A percentile compares a stretch with the other conserved stretches of the same genome.
These are phyloP conservation scores for Tanaodytes sp. DNA, from an alignment of 2,888 invertebrate genomes.

Conservation along the genomic window DNA sequence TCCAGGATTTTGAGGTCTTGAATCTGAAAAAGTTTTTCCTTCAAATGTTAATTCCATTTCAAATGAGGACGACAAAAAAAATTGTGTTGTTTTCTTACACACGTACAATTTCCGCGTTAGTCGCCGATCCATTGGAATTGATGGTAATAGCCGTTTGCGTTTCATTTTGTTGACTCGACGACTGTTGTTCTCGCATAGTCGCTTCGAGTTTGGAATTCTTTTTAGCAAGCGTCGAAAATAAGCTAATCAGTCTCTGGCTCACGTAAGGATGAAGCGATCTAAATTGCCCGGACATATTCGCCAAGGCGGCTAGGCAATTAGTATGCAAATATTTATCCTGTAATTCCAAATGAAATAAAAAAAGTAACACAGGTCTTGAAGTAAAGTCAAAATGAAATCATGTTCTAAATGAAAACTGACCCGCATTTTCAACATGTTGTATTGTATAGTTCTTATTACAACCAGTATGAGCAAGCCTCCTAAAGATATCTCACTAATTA, in stretches of 20 bases:
- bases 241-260: constrained; percentile 91
- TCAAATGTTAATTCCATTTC: no score
- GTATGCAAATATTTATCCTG: constrained; percentile 97
- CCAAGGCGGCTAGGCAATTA: constrained; percentile 97
- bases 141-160: constrained; percentile 57
- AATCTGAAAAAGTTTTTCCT: no score
- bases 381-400: no score
- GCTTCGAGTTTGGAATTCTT: constrained; percentile 82
- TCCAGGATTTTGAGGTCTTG: constrained; percentile 94
- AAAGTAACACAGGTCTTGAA: no score
- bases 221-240: constrained; percentile 93
- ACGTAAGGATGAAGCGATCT: constrained; percentile 95
- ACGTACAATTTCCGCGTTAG: constrained; percentile 66
- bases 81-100: no score
- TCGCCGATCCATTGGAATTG: constrained; percentile 60
- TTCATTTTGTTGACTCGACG: constrained; percentile 38
- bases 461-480: constrained; percentile 95
- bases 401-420: no score
- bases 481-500: constrained; percentile 91
- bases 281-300: constrained; percentile 98
- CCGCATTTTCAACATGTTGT: constrained; percentile 95
- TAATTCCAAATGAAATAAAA: no score
- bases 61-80: no score
- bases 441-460: constrained; percentile 96
- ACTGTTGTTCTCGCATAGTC: constrained; percentile 61